Evolutionary conservation across 2,797 vertebrate genomes (phyloP).

Genomic region (Pipistrellus pipistrellus): DNA sequence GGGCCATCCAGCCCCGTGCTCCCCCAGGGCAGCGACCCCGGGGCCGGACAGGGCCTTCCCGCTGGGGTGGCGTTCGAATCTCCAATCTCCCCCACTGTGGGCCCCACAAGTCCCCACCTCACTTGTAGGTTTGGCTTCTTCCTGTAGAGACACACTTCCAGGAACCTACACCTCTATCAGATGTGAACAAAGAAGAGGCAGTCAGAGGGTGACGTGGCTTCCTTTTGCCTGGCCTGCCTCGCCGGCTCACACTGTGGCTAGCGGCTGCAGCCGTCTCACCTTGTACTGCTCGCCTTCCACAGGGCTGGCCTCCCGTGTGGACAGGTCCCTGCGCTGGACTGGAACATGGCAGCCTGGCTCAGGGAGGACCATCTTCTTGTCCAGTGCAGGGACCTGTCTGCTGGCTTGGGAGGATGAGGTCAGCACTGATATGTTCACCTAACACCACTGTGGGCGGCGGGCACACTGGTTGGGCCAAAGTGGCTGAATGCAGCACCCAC

Average conservation of each 20-base stretch:
- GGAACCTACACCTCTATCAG: not conserved
- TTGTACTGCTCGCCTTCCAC: not conserved
- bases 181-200: not conserved
- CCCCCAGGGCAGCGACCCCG: accelerated
- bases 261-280: not conserved
- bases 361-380: not conserved
- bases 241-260: accelerated
- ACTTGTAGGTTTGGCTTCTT: not conserved
- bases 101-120: not conserved
- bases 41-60: not conserved
- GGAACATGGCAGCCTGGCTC: not conserved
- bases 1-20: not conserved
- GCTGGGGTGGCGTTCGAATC: accelerated
- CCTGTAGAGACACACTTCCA: not conserved
- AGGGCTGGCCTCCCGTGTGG: not conserved
- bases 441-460: not conserved
- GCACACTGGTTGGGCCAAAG: not conserved
- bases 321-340: not conserved
- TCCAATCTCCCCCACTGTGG: accelerated
- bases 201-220: accelerated
- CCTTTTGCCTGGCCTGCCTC: not conserved
- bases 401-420: not conserved
- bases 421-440: not conserved
- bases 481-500: not conserved
- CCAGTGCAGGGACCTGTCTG: not conserved